Evolutionary conservation across 2,888 invertebrate genomes (phyloP).

Genomic region (Eilema sororculum): DNA sequence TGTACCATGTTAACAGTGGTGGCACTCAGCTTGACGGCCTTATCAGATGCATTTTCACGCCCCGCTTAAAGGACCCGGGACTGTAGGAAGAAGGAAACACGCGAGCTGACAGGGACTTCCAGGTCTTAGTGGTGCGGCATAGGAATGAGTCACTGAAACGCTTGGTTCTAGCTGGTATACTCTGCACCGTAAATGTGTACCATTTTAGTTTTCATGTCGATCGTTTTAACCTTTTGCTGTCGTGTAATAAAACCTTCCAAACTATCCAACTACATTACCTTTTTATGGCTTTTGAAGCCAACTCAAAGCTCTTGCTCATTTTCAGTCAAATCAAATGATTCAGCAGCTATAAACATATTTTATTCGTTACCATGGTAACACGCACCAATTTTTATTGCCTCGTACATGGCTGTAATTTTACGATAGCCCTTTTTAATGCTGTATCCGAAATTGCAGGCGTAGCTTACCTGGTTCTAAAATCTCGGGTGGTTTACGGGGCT

Average conservation of each 20-base stretch:
- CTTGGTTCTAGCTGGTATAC: too few relatives aligned
- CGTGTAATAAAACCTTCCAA: neutral
- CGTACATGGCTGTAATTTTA: neutral
- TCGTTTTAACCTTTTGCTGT: neutral
- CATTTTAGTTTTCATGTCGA: neutral
- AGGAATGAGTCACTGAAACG: too few relatives aligned
- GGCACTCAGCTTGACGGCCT: too few relatives aligned
- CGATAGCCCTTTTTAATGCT: neutral
- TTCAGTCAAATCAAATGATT: neutral
- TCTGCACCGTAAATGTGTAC: too few relatives aligned
- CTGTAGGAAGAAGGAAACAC: too few relatives aligned
- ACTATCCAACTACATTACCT: neutral
- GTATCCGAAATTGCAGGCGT: neutral
- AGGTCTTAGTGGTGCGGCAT: too few relatives aligned
- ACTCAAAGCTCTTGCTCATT: neutral
- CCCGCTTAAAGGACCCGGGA: too few relatives aligned
- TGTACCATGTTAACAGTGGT: too few relatives aligned
- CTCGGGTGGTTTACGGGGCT: neutral
- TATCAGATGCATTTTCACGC: too few relatives aligned
- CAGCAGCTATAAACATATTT: neutral
- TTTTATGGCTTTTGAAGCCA: neutral
- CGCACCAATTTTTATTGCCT: neutral
- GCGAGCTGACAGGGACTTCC: too few relatives aligned
- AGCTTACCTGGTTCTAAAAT: neutral
- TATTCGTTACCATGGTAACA: neutral